Conservation (phyloP, 1,140 invertebrate genomes). For the Drosophila virilis region DNA sequence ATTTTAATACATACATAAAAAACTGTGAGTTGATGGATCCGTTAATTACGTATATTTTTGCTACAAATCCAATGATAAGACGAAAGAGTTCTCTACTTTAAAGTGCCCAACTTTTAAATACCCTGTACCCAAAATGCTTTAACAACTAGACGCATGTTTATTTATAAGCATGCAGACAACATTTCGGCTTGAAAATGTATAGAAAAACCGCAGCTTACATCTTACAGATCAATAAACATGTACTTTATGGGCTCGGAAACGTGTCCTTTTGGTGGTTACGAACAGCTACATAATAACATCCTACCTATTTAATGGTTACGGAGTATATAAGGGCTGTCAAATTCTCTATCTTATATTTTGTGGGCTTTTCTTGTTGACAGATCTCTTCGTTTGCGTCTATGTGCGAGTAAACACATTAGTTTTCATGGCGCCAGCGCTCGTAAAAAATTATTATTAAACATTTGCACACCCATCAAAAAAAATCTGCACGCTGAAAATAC, state of each 20-base stretch:
- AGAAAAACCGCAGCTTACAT: too few species aligned
- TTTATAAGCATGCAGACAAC: too few species aligned
- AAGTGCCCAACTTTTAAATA: too few species aligned
- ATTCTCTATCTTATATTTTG: neutral
- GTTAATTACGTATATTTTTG: neutral
- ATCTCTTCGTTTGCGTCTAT: constrained; percentile 14
- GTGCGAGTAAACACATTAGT: constrained; percentile 29
- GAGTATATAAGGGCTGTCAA: neutral
- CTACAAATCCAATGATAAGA: neutral
- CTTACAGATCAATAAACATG: too few species aligned
- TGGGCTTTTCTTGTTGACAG: constrained; percentile 23
- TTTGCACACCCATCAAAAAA: constrained; percentile 31
- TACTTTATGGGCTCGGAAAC: too few species aligned
- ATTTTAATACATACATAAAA: neutral
- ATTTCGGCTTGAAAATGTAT: too few species aligned
- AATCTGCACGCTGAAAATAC: constrained; percentile 48
- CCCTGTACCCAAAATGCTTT: too few species aligned
- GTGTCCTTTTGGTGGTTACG: too few species aligned
- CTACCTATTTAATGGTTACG: too few species aligned
- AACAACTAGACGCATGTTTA: too few species aligned
- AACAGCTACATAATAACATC: too few species aligned
- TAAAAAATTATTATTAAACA: constrained; percentile 63
- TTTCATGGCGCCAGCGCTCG: constrained; percentile 54
- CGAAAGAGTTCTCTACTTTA: neutral
- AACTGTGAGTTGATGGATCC: neutral